These are phyloP conservation scores for Palloptera scutellata DNA, from an alignment of 2,888 invertebrate genomes.

Conservation along the genomic window DNA sequence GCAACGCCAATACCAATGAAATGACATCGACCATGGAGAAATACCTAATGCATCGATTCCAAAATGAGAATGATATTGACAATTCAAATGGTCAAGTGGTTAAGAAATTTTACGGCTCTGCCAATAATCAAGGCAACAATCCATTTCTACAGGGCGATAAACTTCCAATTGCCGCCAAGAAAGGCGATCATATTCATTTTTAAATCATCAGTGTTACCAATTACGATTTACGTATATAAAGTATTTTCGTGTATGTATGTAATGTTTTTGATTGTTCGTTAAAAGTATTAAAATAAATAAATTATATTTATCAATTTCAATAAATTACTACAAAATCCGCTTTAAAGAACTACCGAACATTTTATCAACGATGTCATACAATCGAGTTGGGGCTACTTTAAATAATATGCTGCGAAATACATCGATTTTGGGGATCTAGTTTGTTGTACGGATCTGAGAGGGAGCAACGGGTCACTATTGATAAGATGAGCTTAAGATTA, in stretches of 20 bases:
- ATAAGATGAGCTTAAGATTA: too few relatives aligned
- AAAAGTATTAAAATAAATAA: background rate
- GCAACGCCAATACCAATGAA: slow-evolving; percentile 50
- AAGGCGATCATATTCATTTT: slow-evolving; percentile 76
- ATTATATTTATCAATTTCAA: slow-evolving; percentile 2
- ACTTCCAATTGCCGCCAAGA: slow-evolving; percentile 91
- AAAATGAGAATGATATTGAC: slow-evolving; percentile 62
- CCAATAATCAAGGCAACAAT: slow-evolving; percentile 72
- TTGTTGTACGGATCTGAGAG: too few relatives aligned
- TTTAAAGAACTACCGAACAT: background rate
- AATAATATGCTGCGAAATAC: too few relatives aligned
- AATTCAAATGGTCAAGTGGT: slow-evolving; percentile 76
- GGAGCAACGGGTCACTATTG: too few relatives aligned
- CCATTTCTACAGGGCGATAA: slow-evolving; percentile 87
- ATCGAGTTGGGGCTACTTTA: too few relatives aligned
- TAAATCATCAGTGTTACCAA: slow-evolving; percentile 15
- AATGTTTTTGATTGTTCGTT: slow-evolving; percentile 5
- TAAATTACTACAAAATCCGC: slow-evolving; percentile 15
- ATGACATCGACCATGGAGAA: slow-evolving; percentile 72
- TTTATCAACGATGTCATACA: too few relatives aligned
- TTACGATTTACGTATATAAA: background rate
- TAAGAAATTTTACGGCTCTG: slow-evolving; percentile 74
- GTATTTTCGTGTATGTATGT: background rate
- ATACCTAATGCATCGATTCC: slow-evolving; percentile 68
- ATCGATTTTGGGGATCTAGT: too few relatives aligned